phyloP scores from a whole-genome alignment of 2,797 vertebrate genomes.

The Balearica regulorum region DNA sequence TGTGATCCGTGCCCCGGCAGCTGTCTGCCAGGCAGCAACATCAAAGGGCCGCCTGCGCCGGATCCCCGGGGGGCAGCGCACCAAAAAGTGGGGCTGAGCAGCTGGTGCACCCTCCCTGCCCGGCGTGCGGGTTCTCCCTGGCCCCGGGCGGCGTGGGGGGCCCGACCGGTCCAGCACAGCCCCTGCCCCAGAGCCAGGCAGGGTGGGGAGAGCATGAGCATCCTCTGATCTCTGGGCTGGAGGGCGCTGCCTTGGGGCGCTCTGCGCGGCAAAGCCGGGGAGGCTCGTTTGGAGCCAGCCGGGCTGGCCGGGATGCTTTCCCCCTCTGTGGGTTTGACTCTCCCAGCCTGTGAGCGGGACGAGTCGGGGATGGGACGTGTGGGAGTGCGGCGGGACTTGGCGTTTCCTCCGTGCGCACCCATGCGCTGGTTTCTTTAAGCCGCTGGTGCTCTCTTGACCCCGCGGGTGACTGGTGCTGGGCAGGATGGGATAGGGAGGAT shows the following conservation, averaged over 20 bases:
- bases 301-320: background rate
- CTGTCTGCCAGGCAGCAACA: conserved; percentile 8
- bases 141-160: background rate
- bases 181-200: background rate
- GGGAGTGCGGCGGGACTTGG: background rate
- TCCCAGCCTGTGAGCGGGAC: background rate
- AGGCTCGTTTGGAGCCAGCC: conserved; percentile 55
- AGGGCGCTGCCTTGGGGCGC: background rate
- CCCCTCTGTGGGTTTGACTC: background rate
- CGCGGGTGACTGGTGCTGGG: background rate
- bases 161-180: background rate
- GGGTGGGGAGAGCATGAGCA: conserved; percentile 22
- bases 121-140: background rate
- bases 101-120: background rate
- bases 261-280: background rate
- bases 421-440: background rate
- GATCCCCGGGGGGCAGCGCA: background rate
- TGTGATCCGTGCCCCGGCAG: background rate
- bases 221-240: conserved; percentile 12
- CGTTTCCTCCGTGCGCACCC: rapidly evolving
- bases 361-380: background rate
- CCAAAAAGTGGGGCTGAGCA: background rate
- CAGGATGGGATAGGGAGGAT: background rate
- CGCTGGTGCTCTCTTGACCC: background rate
- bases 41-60: background rate